Evolutionary conservation across 2,113 vertebrate genomes (phyloP).

Genomic region (Solenodon paradoxus): DNA sequence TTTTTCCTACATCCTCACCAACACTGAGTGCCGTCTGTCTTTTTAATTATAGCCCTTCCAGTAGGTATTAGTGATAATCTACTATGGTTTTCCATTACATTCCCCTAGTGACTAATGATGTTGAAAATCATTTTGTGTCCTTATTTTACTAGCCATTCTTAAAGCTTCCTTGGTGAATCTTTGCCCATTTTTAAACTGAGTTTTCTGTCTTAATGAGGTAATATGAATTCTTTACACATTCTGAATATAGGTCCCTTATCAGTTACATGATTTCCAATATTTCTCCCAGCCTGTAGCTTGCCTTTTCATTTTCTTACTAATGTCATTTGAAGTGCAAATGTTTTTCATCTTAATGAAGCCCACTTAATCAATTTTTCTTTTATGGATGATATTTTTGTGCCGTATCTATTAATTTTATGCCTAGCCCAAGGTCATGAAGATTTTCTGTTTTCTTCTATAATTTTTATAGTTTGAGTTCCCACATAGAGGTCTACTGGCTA

Average conservation of each 20-base stretch:
- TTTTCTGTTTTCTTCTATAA: neutral
- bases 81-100: neutral
- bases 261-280: neutral
- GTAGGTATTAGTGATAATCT: neutral
- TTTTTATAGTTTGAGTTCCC: neutral
- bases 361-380: neutral
- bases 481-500: neutral
- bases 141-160: neutral
- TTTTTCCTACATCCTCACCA: too few relatives aligned
- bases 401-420: neutral
- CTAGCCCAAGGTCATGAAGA: neutral
- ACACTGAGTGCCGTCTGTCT: too few relatives aligned
- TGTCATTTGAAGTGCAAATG: neutral
- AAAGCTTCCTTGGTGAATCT: neutral
- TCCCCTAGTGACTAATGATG: neutral
- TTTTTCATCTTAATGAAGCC: conserved; percentile 23
- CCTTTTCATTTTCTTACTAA: neutral
- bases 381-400: neutral
- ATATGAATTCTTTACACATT: neutral
- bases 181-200: neutral
- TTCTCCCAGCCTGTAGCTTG: neutral
- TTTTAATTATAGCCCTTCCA: neutral
- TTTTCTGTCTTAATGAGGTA: neutral
- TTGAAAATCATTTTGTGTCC: too few relatives aligned
- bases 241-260: neutral